A percentile compares a stretch with the other conserved stretches of the same genome.
These are phyloP conservation scores for Pseudoips prasinana DNA, from an alignment of 2,888 invertebrate species.

Conservation along the genomic window DNA sequence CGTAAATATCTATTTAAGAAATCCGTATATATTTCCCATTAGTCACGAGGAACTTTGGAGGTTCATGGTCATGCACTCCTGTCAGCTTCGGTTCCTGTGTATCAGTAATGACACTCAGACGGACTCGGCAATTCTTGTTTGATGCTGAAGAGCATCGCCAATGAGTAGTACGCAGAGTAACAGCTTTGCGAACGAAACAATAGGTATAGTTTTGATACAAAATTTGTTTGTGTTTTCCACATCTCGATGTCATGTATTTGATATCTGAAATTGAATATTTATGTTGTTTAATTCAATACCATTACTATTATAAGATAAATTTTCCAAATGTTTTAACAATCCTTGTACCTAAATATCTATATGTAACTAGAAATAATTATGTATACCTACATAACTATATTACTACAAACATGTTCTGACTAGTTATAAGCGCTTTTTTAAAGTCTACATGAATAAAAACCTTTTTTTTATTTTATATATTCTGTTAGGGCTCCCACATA, in stretches of 20 bases:
- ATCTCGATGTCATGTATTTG: slow-evolving; percentile 16
- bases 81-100: slow-evolving; percentile 2
- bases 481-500: no score
- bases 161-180: neutral
- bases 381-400: no score
- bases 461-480: no score
- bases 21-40: slow-evolving; percentile 5
- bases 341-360: no score
- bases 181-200: slow-evolving; percentile 3
- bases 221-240: slow-evolving; percentile 12
- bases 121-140: slow-evolving; percentile 13
- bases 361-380: no score
- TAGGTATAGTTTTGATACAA: slow-evolving; percentile 13
- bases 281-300: no score
- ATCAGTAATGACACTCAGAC: slow-evolving; percentile 1
- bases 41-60: neutral
- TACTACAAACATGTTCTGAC: no score
- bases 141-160: slow-evolving; percentile 22
- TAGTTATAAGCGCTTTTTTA: no score
- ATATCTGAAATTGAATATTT: slow-evolving; percentile 7
- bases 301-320: no score
- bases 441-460: no score
- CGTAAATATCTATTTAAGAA: no score
- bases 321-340: no score
- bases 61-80: slow-evolving; percentile 7